Conservation (phyloP, 2,113 vertebrate genomes). For the Cisticola juncidis region DNA sequence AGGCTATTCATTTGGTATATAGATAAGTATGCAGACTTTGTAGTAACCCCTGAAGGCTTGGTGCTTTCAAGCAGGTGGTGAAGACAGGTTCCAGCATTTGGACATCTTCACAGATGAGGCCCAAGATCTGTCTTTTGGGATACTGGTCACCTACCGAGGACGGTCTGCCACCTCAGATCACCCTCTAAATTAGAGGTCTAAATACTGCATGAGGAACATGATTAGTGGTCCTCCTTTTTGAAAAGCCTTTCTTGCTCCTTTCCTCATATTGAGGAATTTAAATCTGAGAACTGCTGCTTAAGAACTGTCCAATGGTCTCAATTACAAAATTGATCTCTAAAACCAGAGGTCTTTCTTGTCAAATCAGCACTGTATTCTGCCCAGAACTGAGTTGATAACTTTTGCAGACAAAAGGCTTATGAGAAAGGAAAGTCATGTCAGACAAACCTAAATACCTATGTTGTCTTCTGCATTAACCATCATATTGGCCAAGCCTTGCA, state of each 20-base stretch:
- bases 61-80: background rate
- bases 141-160: background rate
- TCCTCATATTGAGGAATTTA: background rate
- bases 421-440: background rate
- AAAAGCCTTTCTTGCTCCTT: background rate
- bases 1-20: background rate
- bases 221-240: background rate
- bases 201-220: background rate
- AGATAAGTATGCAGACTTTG: background rate
- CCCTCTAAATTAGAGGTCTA: background rate
- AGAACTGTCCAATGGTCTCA: background rate
- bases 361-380: background rate
- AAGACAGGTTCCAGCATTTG: background rate
- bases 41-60: background rate
- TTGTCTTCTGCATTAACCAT: background rate
- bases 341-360: background rate
- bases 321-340: background rate
- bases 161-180: background rate
- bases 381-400: background rate
- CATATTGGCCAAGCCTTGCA: background rate
- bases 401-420: background rate
- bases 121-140: background rate
- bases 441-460: background rate
- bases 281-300: background rate
- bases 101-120: background rate